Evolutionary conservation across 2,797 vertebrate genomes (phyloP).

Genomic region (Xiphophorus birchmanni): DNA sequence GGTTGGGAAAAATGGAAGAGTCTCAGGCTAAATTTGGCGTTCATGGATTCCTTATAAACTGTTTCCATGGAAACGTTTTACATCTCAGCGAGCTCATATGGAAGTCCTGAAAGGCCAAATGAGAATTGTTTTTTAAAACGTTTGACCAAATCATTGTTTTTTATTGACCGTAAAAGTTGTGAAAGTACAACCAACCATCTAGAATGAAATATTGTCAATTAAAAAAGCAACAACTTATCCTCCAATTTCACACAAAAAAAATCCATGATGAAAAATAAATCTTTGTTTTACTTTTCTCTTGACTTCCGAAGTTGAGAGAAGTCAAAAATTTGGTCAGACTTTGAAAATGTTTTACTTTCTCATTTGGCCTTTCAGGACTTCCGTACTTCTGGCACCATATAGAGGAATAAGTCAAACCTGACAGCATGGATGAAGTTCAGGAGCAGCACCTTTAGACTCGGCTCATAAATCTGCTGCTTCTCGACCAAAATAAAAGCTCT

Average conservation of each 20-base stretch:
- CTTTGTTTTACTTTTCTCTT: background rate
- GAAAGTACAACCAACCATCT: background rate
- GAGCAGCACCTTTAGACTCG: background rate
- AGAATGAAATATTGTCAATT: background rate
- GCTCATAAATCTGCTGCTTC: background rate
- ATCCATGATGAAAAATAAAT: background rate
- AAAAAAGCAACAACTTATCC: background rate
- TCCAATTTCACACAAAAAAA: background rate
- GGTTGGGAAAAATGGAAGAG: background rate
- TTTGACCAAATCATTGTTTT: background rate
- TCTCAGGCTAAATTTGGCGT: background rate
- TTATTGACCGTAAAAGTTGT: background rate
- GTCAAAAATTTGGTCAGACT: background rate
- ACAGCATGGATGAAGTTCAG: constrained; percentile 3
- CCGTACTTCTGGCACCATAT: background rate
- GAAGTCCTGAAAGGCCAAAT: background rate
- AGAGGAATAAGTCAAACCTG: background rate
- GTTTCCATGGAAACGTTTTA: background rate
- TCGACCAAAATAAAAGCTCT: background rate
- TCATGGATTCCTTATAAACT: background rate
- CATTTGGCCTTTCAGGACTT: background rate
- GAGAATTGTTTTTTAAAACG: background rate
- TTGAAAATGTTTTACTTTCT: background rate
- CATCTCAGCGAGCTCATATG: background rate
- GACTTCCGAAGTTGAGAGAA: background rate